phyloP scores from a whole-genome alignment of 1,140 invertebrate genomes.

The Drosophila baimaii region DNA sequence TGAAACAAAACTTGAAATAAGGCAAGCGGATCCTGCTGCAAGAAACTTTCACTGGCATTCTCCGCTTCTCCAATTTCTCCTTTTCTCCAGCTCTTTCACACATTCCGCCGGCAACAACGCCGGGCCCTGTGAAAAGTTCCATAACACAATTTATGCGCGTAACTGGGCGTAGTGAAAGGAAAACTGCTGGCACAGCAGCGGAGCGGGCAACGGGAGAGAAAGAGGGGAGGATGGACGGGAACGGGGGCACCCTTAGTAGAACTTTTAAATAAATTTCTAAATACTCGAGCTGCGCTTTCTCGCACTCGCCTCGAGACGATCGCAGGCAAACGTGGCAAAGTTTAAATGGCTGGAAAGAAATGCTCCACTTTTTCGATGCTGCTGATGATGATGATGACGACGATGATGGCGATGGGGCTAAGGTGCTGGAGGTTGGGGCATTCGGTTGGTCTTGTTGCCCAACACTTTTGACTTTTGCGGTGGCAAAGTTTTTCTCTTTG shows the following conservation, averaged over 20 bases:
- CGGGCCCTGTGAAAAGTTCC: constrained; percentile 71
- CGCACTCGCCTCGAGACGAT: constrained; percentile 51
- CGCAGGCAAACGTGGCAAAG: constrained; percentile 74
- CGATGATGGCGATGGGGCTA: constrained; percentile 18
- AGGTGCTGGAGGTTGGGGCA: constrained; percentile 29
- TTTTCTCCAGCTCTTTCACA: constrained; percentile 4
- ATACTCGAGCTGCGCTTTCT: constrained; percentile 69
- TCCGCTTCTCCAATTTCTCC: background rate
- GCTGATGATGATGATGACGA: constrained; percentile 14
- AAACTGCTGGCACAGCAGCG: constrained; percentile 34
- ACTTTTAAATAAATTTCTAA: constrained; percentile 82
- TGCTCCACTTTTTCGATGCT: constrained; percentile 50
- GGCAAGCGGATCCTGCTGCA: constrained; percentile 48
- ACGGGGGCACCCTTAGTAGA: constrained; percentile 24
- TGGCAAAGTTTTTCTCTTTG: constrained; percentile 59
- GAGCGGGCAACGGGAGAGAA: constrained; percentile 2
- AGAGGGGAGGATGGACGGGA: background rate
- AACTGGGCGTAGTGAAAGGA: constrained; percentile 76
- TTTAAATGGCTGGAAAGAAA: constrained; percentile 65
- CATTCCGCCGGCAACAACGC: constrained; percentile 34
- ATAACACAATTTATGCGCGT: constrained; percentile 82
- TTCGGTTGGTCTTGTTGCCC: constrained; percentile 29
- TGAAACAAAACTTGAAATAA: constrained; percentile 40
- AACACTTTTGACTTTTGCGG: constrained; percentile 80
- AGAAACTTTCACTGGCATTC: constrained; percentile 47